phyloP scores from a whole-genome alignment of 2,113 vertebrate genomes.

The Anhinga anhinga region DNA sequence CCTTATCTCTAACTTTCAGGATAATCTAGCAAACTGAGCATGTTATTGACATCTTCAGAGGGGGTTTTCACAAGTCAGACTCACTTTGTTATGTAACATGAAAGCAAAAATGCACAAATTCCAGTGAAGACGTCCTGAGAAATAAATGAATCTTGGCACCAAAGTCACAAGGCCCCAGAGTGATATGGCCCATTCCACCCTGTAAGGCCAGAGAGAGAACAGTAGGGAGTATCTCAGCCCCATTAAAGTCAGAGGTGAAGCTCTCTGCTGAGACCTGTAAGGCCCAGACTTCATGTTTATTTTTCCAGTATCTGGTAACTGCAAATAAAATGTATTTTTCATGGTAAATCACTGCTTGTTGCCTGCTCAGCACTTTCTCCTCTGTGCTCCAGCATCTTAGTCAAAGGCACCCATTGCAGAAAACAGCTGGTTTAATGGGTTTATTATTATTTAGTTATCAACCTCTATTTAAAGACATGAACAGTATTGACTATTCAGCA shows the following conservation, averaged over 20 bases:
- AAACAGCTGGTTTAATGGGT: not conserved
- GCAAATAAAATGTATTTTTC: not conserved
- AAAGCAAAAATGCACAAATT: not conserved
- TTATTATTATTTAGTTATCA: not conserved
- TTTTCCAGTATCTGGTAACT: not conserved
- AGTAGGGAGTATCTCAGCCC: not conserved
- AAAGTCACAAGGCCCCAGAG: fast-evolving
- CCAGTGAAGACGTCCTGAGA: not conserved
- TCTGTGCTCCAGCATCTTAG: not conserved
- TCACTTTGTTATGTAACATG: not conserved
- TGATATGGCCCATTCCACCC: not conserved
- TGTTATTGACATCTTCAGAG: not conserved
- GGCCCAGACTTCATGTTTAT: not conserved
- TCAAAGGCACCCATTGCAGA: not conserved
- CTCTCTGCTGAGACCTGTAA: not conserved
- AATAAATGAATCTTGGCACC: not conserved
- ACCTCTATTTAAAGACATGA: not conserved
- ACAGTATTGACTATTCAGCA: not conserved
- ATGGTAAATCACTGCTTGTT: not conserved
- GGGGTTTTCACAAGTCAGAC: not conserved
- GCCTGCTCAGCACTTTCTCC: not conserved
- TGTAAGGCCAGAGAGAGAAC: not conserved
- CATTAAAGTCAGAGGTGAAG: not conserved
- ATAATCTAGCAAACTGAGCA: not conserved
- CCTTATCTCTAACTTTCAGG: not conserved